Evolutionary conservation across 2,797 vertebrate species (phyloP), one percentile per base, ranked within the genome.

Genomic region (Myiothlypis coronata): DNA sequence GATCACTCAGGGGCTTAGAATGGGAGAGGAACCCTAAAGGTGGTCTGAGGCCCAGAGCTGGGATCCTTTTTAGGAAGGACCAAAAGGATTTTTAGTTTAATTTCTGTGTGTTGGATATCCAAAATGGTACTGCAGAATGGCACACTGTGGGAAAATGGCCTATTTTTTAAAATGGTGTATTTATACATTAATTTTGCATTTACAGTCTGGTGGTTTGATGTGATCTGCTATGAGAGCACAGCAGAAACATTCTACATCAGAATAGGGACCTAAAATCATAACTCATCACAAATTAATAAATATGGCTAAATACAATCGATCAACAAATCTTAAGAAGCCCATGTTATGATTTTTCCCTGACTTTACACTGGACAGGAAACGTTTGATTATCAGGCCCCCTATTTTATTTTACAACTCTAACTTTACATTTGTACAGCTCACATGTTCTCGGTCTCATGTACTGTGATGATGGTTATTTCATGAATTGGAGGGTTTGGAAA

Each of bases 381-480:
- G 2, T 89, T 87, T 84, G 59, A 11, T 89, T 94, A 86, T 89
- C 39, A 87, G 61, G 56, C 24, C 37, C 12, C 7, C 37, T 41
- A 1, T 97, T 94, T 89, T 81, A 41, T 85, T 94, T 83, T 92
- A 35, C 68, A 35, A 2, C 60, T 88, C n/a, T 70, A 23, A 83
- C 56, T 95, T 86, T 55, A 47, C 22, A 12, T 56, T 50, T 17
- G 24, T 50, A 41, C 37, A 50, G 47, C 12, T 88, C 23, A 53
- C 26, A 4, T 69, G 64, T 44, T 77, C 49, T 22, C 21, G 13
- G 44, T 46, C 44, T 83, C 56, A 14, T 35, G 32, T 80, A 60
- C 81, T 90, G 39, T 49, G 84, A 47, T 46, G 78, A 68, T 71
- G 70, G 21, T 76, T 96, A 49, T 90, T 96, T 90, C 67, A 39